Conservation (phyloP, 2,888 invertebrate species). For the Brachypalpus laphriformis region DNA sequence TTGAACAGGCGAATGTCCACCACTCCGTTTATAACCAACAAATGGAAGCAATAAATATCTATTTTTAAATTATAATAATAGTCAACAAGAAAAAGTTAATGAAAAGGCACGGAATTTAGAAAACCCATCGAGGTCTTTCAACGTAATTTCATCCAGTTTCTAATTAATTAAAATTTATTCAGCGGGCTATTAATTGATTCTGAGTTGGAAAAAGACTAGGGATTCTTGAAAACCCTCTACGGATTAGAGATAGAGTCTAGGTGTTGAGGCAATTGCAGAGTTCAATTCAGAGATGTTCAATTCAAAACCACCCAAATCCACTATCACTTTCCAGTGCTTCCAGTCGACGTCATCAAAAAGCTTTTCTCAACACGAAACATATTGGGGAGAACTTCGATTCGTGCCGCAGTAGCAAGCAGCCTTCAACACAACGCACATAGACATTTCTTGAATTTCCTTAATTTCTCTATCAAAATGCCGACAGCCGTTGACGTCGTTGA, state of each 20-base stretch:
- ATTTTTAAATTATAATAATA: background rate
- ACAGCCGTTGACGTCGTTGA: background rate
- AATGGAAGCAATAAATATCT: background rate
- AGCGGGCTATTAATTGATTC: background rate
- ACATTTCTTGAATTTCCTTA: background rate
- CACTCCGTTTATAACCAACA: background rate
- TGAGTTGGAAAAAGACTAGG: background rate
- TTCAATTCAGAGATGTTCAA: background rate
- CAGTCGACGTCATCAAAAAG: constrained; percentile 26
- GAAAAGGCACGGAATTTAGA: background rate
- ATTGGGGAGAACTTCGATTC: background rate
- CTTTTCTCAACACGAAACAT: background rate
- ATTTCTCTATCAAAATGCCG: constrained; percentile 18
- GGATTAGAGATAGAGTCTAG: background rate
- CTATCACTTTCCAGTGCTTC: constrained; percentile 12
- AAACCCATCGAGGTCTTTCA: background rate
- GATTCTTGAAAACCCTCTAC: background rate
- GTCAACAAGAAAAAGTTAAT: background rate
- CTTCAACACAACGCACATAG: constrained; percentile 4
- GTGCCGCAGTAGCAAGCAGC: constrained; percentile 18
- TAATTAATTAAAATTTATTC: background rate
- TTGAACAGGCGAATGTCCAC: background rate
- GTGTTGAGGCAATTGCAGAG: background rate
- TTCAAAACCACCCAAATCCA: background rate
- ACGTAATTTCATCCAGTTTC: background rate